Evolutionary conservation across 2,888 invertebrate genomes (phyloP).

Genomic region (Cephalotes varians): DNA sequence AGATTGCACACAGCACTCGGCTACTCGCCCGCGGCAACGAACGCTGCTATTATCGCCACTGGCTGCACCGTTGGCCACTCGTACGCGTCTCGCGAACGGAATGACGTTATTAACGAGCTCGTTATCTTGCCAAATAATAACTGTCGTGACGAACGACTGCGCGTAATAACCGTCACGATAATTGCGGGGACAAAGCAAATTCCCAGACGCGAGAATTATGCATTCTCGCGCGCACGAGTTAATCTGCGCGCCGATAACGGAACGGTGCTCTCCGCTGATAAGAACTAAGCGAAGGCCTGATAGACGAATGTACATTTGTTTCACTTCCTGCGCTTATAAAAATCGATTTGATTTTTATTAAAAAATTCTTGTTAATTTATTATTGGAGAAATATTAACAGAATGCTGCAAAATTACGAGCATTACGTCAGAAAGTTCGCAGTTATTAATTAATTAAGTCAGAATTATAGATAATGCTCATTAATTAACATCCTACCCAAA

Average conservation of each 20-base stretch:
- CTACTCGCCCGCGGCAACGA: background rate
- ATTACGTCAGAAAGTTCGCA: background rate
- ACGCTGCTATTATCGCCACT: constrained; percentile 29
- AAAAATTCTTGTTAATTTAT: background rate
- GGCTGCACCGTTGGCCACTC: constrained; percentile 16
- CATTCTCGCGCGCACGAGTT: constrained; percentile 11
- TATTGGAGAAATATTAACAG: background rate
- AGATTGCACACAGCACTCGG: constrained; percentile 3
- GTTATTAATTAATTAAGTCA: background rate
- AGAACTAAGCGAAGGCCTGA: constrained; percentile 8
- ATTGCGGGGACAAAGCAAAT: constrained; percentile 45
- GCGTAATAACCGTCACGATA: constrained; percentile 48
- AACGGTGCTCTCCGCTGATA: background rate
- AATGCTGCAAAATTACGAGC: background rate
- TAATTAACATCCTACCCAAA: background rate
- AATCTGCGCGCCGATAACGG: constrained; percentile 40
- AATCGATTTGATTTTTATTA: background rate
- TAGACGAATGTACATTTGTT: background rate
- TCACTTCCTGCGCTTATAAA: background rate
- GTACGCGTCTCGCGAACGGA: background rate
- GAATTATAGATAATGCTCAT: background rate
- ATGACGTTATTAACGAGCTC: constrained; percentile 51
- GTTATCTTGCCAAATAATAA: constrained; percentile 53
- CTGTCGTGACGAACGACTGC: constrained; percentile 38
- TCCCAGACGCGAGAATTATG: constrained; percentile 35